A percentile compares a stretch with the other conserved stretches of the same genome.
phyloP scores from a whole-genome alignment of 2,888 invertebrate species.

The Blastobasis adustella region DNA sequence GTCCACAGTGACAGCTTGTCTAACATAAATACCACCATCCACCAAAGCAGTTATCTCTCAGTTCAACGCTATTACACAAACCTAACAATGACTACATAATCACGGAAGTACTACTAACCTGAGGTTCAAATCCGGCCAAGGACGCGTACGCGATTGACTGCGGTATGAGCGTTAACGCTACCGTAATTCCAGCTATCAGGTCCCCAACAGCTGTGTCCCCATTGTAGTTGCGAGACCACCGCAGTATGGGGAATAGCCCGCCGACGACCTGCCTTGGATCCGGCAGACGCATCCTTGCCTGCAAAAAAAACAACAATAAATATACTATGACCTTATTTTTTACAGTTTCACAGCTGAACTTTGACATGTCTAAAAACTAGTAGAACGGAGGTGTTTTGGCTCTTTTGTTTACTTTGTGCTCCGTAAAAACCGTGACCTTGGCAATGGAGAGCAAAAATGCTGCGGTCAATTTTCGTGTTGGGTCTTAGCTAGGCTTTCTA shows the following conservation, averaged over 20 bases:
- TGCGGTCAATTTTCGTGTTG: no score
- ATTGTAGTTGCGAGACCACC: constrained; percentile 76
- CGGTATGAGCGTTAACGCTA: constrained; percentile 85
- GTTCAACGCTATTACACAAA: background rate
- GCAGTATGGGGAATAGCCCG: constrained; percentile 68
- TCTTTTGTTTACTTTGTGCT: no score
- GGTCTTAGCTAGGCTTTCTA: no score
- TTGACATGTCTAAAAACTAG: no score
- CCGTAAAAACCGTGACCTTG: no score
- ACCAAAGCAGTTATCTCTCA: background rate
- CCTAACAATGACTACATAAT: background rate
- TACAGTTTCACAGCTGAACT: no score
- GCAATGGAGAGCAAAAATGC: no score
- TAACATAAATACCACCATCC: no score
- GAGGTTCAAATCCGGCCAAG: constrained; percentile 82
- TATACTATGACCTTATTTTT: no score
- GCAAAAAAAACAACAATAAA: no score
- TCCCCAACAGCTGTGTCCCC: constrained; percentile 76
- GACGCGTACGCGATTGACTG: constrained; percentile 86
- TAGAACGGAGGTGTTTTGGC: no score
- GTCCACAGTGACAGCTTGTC: no score
- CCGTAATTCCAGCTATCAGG: constrained; percentile 83
- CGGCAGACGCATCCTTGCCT: constrained; percentile 1
- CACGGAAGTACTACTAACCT: constrained; percentile 59
- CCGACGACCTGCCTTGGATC: constrained; percentile 35